Evolutionary conservation across 2,888 invertebrate genomes (phyloP), one percentile per base, ranked within the genome.

Genomic region (Nymphalis c-album): DNA sequence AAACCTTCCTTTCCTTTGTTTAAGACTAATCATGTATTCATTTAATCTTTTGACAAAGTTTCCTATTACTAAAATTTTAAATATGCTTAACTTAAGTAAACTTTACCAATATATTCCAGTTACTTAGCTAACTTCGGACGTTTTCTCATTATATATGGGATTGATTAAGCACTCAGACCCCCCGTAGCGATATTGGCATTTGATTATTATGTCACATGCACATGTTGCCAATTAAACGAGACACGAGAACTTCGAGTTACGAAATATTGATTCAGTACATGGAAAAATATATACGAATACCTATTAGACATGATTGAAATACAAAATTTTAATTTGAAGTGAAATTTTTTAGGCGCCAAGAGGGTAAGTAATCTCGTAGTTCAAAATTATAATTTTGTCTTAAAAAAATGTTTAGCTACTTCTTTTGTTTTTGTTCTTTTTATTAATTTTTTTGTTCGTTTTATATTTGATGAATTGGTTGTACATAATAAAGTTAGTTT

Each of bases 101-200:
- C 40, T 40, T 40, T 40, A 13, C 13, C 13, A 0, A 40, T 40
- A 40, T 40, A 40, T 40, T 40, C 50, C n/a, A 20, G 50, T 50
- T 50, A 50, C 50, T 20, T 18, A 50, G 18, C 50, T 20, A 18
- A 48, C 7, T 48, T n/a, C 1, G 48, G 8, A 53, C n/a, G 35
- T 17, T 26, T 35, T 35, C 6, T 35, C n/a, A 13, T 13, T 57
- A 40, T 40, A 57, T 18, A 17, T 53, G 26, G 26, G 5, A 40
- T 57, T 57, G 35, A 57, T 57, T 40, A 57, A 57, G 57, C 57
- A 18, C 18, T 40, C 57, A 57, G 67, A 46, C 67, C 58, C 51
- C 67, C 62, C 50, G 67, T 48, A 50, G 67, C 58, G 63, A 59
- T 67, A 63, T 63, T 59, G 63, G 57, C 67, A 40, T 63, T 63